Percentiles rank a stretch among this genome's conserved stretches.
These are phyloP conservation scores for Ichneumoninae sp. DNA, from an alignment of 2,888 invertebrate species.

Conservation along the genomic window DNA sequence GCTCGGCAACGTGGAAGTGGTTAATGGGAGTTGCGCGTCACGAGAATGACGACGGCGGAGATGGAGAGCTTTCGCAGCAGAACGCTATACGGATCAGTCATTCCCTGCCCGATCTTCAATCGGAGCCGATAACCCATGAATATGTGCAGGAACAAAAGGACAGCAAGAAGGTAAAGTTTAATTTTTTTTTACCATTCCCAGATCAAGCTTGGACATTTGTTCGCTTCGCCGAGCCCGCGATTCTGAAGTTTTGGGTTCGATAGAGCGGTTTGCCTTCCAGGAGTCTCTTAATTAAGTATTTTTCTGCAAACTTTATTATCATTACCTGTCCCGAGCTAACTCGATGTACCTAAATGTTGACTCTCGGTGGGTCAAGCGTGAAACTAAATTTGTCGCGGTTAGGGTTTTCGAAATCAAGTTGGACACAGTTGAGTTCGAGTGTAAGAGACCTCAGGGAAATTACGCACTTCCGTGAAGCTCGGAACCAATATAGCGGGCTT, in stretches of 20 bases:
- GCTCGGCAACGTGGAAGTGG: constrained; percentile 91
- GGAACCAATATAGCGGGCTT: background rate
- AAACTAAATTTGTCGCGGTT: background rate
- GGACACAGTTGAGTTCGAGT: background rate
- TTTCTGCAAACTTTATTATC: background rate
- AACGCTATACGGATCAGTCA: constrained; percentile 91
- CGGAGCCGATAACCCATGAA: constrained; percentile 88
- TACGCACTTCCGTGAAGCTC: background rate
- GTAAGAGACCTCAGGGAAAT: background rate
- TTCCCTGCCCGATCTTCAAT: constrained; percentile 90
- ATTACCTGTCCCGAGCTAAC: background rate
- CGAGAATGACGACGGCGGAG: constrained; percentile 80
- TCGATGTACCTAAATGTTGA: background rate
- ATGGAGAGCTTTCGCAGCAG: constrained; percentile 87
- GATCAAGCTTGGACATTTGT: too few relatives aligned
- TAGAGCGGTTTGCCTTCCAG: background rate
- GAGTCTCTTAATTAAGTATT: background rate
- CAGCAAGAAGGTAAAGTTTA: constrained; percentile 87
- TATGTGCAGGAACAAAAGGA: constrained; percentile 91
- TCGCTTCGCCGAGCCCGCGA: background rate
- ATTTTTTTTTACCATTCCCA: too few relatives aligned
- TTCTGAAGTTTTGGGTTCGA: background rate
- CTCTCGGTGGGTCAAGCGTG: background rate
- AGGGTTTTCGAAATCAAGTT: background rate
- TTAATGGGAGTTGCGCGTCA: constrained; percentile 85